These are phyloP conservation scores for Telenomus remus DNA, from an alignment of 1,140 invertebrate species.

Conservation along the genomic window DNA sequence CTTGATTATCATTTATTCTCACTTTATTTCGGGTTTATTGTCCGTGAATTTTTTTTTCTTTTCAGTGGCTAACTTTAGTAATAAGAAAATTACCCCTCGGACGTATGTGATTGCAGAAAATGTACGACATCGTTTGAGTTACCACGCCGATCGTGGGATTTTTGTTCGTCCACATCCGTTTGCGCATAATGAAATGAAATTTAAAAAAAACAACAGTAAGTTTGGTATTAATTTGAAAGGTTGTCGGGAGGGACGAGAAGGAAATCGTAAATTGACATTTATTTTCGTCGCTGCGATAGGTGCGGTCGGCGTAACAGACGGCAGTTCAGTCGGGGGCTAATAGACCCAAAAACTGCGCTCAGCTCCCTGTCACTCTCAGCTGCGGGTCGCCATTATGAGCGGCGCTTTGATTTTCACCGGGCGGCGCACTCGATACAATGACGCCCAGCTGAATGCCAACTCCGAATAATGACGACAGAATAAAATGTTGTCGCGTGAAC, in stretches of 20 bases:
- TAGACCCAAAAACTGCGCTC: constrained; percentile 31
- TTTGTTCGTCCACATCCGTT: too few relatives aligned
- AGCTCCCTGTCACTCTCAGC: constrained; percentile 26
- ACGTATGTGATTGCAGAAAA: too few relatives aligned
- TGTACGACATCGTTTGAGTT: too few relatives aligned
- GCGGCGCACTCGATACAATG: constrained; percentile 24
- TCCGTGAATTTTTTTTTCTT: too few relatives aligned
- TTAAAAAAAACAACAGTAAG: too few relatives aligned
- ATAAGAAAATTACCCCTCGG: too few relatives aligned
- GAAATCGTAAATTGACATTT: constrained; percentile 4
- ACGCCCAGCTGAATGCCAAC: constrained; percentile 16
- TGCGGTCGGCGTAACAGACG: constrained; percentile 6
- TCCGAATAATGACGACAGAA: constrained; percentile 34
- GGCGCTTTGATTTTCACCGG: constrained; percentile 28
- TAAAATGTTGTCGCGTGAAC: constrained; percentile 12
- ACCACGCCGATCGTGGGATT: too few relatives aligned
- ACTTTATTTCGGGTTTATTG: too few relatives aligned
- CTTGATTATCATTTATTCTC: too few relatives aligned
- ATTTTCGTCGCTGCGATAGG: constrained; percentile 8
- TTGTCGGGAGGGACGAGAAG: not conserved
- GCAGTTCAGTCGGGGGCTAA: constrained; percentile 19
- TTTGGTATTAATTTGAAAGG: too few relatives aligned
- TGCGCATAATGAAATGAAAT: too few relatives aligned
- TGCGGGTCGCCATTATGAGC: constrained; percentile 26
- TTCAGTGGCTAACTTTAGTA: too few relatives aligned